Evolutionary conservation across 1,140 invertebrate genomes (phyloP).

Genomic region (Thalassaphorura encarpata): DNA sequence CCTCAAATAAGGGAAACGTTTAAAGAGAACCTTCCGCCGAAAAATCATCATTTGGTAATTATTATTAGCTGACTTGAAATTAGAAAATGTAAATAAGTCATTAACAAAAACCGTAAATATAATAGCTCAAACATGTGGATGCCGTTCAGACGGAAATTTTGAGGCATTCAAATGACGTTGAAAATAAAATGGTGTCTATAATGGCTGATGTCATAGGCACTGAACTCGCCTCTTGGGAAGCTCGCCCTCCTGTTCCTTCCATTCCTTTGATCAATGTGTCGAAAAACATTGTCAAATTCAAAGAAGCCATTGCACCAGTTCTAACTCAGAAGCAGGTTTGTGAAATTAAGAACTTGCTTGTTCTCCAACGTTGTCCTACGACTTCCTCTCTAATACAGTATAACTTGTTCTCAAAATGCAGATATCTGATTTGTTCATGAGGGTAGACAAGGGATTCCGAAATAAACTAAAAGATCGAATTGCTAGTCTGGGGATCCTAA

Average conservation of each 20-base stretch:
- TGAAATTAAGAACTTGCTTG: background rate
- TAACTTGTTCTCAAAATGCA: too few relatives aligned
- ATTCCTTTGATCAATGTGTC: constrained; percentile 83
- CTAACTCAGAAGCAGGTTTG: constrained; percentile 25
- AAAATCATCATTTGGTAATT: constrained; percentile 27
- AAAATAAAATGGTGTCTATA: constrained; percentile 79
- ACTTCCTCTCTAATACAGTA: too few relatives aligned
- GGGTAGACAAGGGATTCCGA: constrained; percentile 29
- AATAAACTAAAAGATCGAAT: constrained; percentile 29
- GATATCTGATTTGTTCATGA: constrained; percentile 25
- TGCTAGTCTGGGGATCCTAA: constrained; percentile 66
- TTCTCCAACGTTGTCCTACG: too few relatives aligned
- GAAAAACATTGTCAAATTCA: constrained; percentile 34
- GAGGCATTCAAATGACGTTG: constrained; percentile 83
- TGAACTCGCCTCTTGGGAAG: constrained; percentile 76
- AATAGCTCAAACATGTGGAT: constrained; percentile 29
- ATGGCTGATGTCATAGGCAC: constrained; percentile 69
- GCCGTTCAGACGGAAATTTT: constrained; percentile 55
- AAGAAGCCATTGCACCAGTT: constrained; percentile 26
- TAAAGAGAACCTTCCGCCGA: constrained; percentile 33
- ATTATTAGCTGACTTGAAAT: too few relatives aligned
- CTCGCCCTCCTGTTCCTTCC: constrained; percentile 88
- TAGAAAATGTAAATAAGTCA: too few relatives aligned
- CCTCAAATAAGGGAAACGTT: constrained; percentile 49
- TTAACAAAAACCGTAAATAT: background rate